Evolutionary conservation across 2,113 vertebrate genomes (phyloP).

Genomic region (Chauna torquata): DNA sequence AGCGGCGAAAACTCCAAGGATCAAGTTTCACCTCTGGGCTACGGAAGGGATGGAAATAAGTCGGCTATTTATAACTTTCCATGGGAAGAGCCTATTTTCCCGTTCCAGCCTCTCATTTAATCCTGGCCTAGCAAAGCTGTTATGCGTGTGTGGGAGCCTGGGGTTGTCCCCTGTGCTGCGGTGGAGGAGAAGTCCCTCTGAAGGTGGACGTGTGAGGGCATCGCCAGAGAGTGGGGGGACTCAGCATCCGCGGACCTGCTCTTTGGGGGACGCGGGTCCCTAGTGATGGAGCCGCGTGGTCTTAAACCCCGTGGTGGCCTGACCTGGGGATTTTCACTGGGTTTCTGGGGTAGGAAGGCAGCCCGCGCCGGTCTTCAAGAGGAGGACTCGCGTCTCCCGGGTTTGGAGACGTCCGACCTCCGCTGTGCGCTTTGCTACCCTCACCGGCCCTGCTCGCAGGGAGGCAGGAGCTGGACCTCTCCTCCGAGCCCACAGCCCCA

Average conservation of each 20-base stretch:
- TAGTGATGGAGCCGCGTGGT: accelerated
- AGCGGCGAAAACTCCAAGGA: neutral
- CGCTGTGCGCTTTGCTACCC: accelerated
- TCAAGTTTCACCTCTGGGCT: neutral
- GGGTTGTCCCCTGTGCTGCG: accelerated
- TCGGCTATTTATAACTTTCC: neutral
- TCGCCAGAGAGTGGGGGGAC: neutral
- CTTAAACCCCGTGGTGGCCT: neutral
- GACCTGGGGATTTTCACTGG: neutral
- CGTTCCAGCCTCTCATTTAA: neutral
- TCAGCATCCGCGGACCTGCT: accelerated
- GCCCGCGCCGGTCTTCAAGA: neutral
- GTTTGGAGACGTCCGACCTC: accelerated
- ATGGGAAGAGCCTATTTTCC: neutral
- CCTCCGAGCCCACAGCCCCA: neutral
- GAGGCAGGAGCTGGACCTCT: neutral
- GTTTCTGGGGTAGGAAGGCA: neutral
- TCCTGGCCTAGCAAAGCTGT: neutral
- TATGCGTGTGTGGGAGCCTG: accelerated
- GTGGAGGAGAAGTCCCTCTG: neutral
- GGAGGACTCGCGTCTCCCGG: accelerated
- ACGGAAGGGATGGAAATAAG: neutral
- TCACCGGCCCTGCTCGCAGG: neutral
- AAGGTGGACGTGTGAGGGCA: neutral
- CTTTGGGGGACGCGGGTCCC: accelerated